Conservation (phyloP, 2,888 invertebrate species). For the Platycnemis pennipes region DNA sequence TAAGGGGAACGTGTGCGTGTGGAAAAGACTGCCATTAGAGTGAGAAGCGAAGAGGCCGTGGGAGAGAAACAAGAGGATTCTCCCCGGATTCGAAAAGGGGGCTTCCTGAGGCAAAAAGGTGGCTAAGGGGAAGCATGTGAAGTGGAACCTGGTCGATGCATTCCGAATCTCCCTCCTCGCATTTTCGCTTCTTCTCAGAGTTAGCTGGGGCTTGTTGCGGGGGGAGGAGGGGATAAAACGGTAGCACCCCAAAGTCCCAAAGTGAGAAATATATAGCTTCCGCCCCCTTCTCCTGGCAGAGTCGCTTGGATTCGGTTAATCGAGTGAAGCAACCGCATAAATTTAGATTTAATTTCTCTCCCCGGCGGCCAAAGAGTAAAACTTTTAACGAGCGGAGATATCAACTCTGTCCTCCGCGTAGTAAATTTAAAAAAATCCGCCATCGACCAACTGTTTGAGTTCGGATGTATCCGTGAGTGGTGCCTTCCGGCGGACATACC, state of each 20-base stretch:
- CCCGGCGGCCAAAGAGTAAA: not conserved
- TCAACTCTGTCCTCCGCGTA: not conserved
- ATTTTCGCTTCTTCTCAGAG: too few species aligned
- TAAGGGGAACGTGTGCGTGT: not conserved
- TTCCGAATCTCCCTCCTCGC: too few species aligned
- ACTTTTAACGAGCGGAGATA: not conserved
- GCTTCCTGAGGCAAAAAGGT: not conserved
- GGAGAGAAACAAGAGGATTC: not conserved
- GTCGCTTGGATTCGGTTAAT: not conserved
- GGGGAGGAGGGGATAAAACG: too few species aligned
- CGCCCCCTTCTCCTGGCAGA: not conserved
- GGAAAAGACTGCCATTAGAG: not conserved
- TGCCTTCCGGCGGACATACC: not conserved
- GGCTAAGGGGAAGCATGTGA: not conserved
- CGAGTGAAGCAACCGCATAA: not conserved
- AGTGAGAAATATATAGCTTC: not conserved
- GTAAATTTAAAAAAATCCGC: not conserved
- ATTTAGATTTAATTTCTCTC: not conserved
- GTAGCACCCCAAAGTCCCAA: too few species aligned
- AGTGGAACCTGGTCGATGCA: not conserved
- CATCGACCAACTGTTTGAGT: not conserved
- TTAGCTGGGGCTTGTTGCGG: too few species aligned
- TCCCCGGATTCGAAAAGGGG: not conserved
- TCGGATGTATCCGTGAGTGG: not conserved
- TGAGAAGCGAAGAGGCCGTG: not conserved